Base-by-base conservation (phyloP, 1,140 invertebrate species). In the Psix sp. region DNA sequence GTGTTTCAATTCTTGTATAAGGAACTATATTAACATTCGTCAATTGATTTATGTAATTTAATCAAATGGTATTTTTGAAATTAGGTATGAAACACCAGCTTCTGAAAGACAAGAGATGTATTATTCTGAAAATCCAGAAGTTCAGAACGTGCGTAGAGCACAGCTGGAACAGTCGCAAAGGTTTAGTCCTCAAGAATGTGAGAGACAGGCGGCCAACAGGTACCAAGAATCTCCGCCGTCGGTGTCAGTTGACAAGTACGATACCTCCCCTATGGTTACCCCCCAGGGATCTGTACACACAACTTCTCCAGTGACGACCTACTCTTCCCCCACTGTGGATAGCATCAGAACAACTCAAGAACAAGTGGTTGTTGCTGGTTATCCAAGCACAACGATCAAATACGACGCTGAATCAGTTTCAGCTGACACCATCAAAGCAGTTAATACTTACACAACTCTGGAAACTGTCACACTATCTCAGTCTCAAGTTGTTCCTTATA, bases 371-470 rank as follows among this genome's bases (percentile, higher is more conserved):
- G 65, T 75, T 0, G 21, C 74, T 15, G 71, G 74, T 5, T 79
- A 79, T n/a, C 14, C 78, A 0, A 63, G 45, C 5, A 42, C 70
- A 0, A 73, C 70, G 1, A 63, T 84, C 24, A 84, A 84, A 45
- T 84, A 82, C 59, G 81, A 79, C 1, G 49, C 78, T 0, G 74
- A 80, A 1, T 33, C 78, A 0, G 73, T 65, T 0, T 65, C 81
- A 0, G 40, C 79, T 2, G 85, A 86, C 0, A 76, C 68, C 13
- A 78, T 87, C 14, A 87, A 87, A 42, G 71, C 68, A 0, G 76
- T 78, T 0, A 86, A 80, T 33, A 87, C 86, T 1, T 85, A 88
- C 33, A 84, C 86, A 2, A 87, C 84, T 0, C 59, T 88, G 2
- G 86, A 86, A 42, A 84, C 85, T 0, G 86, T 86, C 0, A 76